Evolutionary conservation across 2,888 invertebrate genomes (phyloP), one percentile per base, ranked within the genome.

Genomic region (Formica aserva): DNA sequence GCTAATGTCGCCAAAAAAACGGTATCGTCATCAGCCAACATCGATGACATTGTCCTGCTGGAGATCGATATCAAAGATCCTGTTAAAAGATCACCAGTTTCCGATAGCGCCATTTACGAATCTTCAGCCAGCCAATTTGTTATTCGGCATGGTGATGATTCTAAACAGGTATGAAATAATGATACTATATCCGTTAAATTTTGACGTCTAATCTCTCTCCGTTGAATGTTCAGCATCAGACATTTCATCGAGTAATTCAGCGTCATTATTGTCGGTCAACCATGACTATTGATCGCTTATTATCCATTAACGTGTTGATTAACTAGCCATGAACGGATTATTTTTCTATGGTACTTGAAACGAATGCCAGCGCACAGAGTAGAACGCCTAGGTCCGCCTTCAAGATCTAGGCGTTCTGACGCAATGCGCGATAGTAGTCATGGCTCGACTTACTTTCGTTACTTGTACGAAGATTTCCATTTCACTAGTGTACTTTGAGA

Each of bases 1-100:
- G 82, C 92, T 26, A 88, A 81, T 63, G 83, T 81, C 67, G 90
- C 87, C 26, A 90, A 90, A 52, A 93, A 92, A 85, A 76, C 91
- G 32, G 88, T 85, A 85, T 29, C 89, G 67, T 86, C 87, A 29
- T 63, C 82, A 57, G 72, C 88, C 38, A 92, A 88, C 82, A 87
- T 92, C 62, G 93, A 94, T 67, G 94, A 94, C 83, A 91, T 94
- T 81, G 92, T 94, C 48, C 86, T 94, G 84, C 87, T 94, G 81
- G 94, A 94, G 91, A 93, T 94, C 87, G 94, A 94, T 86, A 92
- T 94, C 65, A 94, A 94, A 89, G 94, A 94, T 85, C 94, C 93
- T 82, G 90, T 90, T 69, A 94, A 94, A 85, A 92, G 94, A 83
- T 94, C 94, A 38, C 94, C 94, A 62, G 84, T 94, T 48, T 85